These are phyloP conservation scores for Rhynchophorus ferrugineus DNA, from an alignment of 1,140 invertebrate genomes.

Conservation along the genomic window DNA sequence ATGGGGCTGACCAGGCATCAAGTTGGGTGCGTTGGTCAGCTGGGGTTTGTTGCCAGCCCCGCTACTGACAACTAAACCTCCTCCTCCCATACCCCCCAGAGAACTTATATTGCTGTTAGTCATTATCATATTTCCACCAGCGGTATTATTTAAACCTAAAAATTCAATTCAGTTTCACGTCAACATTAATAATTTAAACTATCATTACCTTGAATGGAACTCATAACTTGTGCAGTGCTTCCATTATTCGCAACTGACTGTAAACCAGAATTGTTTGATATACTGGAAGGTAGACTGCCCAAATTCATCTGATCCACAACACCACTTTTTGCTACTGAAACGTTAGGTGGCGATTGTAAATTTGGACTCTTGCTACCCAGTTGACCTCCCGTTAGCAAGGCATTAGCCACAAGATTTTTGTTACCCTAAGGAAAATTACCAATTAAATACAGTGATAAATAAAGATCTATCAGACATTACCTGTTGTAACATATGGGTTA, in stretches of 20 bases:
- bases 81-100: slow-evolving; percentile 53
- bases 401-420: slow-evolving; percentile 63
- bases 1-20: slow-evolving; percentile 39
- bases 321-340: slow-evolving; percentile 51
- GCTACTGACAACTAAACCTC: slow-evolving; percentile 55
- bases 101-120: slow-evolving; percentile 61
- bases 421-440: slow-evolving; percentile 57
- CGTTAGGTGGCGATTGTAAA: slow-evolving; percentile 73
- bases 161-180: slow-evolving; percentile 43
- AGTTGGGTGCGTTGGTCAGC: slow-evolving; percentile 44
- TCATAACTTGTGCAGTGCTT: slow-evolving; percentile 54
- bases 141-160: slow-evolving; percentile 45
- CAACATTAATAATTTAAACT: too few species aligned
- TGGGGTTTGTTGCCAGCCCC: slow-evolving; percentile 61
- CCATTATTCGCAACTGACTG: slow-evolving; percentile 54
- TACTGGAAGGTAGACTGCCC: slow-evolving; percentile 52
- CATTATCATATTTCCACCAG: slow-evolving; percentile 59
- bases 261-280: slow-evolving; percentile 48
- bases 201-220: slow-evolving; percentile 52
- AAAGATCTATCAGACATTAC: too few species aligned
- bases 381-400: slow-evolving; percentile 58
- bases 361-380: slow-evolving; percentile 73
- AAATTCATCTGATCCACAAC: slow-evolving; percentile 50
- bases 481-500: slow-evolving; percentile 55
- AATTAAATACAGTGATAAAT: too few species aligned